phyloP scores from a whole-genome alignment of 2,888 invertebrate species.

The Sarcophaga variegata region DNA sequence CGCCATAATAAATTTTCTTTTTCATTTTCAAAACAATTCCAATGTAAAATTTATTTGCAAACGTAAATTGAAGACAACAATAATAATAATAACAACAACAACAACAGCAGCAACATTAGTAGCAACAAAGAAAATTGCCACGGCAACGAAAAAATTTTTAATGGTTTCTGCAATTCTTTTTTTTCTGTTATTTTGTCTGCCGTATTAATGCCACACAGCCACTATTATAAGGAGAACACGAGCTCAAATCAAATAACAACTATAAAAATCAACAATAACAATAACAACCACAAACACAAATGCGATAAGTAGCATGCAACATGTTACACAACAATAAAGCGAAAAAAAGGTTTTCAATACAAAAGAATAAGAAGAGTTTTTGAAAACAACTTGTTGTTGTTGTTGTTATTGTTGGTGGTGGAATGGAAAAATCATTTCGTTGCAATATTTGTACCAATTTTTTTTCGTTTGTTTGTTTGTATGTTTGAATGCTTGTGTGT shows the following conservation, averaged over 20 bases:
- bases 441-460: neutral
- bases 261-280: neutral
- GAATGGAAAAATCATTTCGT: slow-evolving; percentile 10
- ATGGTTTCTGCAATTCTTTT: slow-evolving; percentile 46
- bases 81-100: slow-evolving; percentile 2
- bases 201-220: slow-evolving; percentile 61
- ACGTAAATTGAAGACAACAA: slow-evolving; percentile 43
- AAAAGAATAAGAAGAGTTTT: slow-evolving; percentile 30
- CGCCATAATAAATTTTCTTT: slow-evolving; percentile 61
- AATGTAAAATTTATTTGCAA: slow-evolving; percentile 62
- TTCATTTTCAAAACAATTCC: slow-evolving; percentile 48
- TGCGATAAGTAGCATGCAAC: slow-evolving; percentile 68
- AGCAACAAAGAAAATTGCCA: slow-evolving; percentile 37
- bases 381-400: slow-evolving; percentile 44
- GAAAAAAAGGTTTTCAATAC: slow-evolving; percentile 2
- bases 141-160: slow-evolving; percentile 53
- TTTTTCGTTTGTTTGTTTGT: neutral
- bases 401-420: too few relatives aligned
- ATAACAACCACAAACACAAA: slow-evolving; percentile 27
- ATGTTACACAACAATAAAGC: slow-evolving; percentile 59
- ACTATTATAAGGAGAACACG: slow-evolving; percentile 49
- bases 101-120: slow-evolving; percentile 16
- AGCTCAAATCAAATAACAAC: slow-evolving; percentile 37
- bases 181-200: slow-evolving; percentile 6
- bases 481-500: too few relatives aligned